Evolutionary conservation across 2,113 vertebrate genomes (phyloP).

Genomic region (Polypterus bichir): DNA sequence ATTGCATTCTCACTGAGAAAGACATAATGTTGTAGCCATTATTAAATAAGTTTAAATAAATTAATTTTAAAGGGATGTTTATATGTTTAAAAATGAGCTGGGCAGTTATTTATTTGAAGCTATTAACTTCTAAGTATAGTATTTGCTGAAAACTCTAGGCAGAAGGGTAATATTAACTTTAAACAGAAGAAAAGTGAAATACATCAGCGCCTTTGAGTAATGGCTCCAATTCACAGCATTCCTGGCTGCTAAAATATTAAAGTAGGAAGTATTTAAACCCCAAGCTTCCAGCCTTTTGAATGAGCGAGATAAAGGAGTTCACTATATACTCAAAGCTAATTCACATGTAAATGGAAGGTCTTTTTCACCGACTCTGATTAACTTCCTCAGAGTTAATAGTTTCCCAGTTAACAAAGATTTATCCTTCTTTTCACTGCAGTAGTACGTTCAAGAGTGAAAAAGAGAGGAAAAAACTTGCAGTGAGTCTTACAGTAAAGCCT

Average conservation of each 20-base stretch:
- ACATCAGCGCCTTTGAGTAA: conserved; percentile 18
- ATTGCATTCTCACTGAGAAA: too few relatives aligned
- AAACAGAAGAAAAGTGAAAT: neutral
- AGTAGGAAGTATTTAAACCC: conserved; percentile 74
- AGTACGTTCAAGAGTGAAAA: conserved; percentile 50
- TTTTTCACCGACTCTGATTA: conserved; percentile 89
- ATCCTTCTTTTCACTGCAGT: conserved; percentile 72
- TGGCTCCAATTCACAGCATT: conserved; percentile 16
- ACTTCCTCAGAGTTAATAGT: conserved; percentile 96
- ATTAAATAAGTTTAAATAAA: too few relatives aligned
- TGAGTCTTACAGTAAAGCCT: conserved; percentile 69
- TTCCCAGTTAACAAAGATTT: conserved; percentile 81
- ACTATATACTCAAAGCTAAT: conserved; percentile 66
- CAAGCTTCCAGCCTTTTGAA: conserved; percentile 58
- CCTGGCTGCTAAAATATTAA: conserved; percentile 20
- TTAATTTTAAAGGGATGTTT: too few relatives aligned
- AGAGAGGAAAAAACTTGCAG: conserved; percentile 56
- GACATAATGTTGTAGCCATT: too few relatives aligned
- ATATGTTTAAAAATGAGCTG: too few relatives aligned
- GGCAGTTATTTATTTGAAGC: too few relatives aligned
- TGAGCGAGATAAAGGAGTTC: conserved; percentile 73
- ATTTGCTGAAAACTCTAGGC: too few relatives aligned
- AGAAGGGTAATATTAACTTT: too few relatives aligned
- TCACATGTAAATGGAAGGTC: conserved; percentile 87
- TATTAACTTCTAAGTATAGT: too few relatives aligned